Base-by-base conservation (phyloP, 2,113 vertebrate species). In the Zapornia atra region DNA sequence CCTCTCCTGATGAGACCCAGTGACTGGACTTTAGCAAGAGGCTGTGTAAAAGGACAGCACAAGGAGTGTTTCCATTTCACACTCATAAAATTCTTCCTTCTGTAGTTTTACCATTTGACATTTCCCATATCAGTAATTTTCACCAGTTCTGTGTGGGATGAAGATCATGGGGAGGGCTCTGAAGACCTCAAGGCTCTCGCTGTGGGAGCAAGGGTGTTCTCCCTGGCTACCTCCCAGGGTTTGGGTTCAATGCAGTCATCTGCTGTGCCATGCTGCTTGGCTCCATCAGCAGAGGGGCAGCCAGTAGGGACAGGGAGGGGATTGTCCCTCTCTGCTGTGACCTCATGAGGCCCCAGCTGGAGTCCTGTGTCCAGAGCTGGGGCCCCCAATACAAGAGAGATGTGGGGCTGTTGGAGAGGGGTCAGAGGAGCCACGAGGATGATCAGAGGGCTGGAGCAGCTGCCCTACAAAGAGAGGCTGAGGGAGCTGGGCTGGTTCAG, bases 221-320 rank as follows among this genome's bases (percentile, higher is more conserved):
- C 20, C 25, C 44, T 51, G 44, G 20, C 68, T 26, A 38, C 60
- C 18, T 90, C 86, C 66, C 46, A 11, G 31, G 8, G 12, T 53
- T 91, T 76, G 11, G 3, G 53, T 36, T 85, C 28, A 1, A 6
- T 34, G 22, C 15, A 9, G 3, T 19, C 0, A 0, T 28, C 38
- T 64, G 26, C 68, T 19, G 28, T 12, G 8, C 3, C 15, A 15
- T 25, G 28, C 33, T 59, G 68, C 36, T 48, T 46, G 44, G 44
- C 44, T 46, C 44, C 17, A 46, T 46, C 44, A 46, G 44, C 8
- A 46, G 44, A 18, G 44, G 44, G 44, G 44, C 9, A 8, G 44
- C 44, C 44, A 46, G 44, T 17, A 46, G 44, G 44, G 44, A 46
- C 44, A 46, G 44, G 44, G 17, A 46, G 17, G 44, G 17, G 44